Conservation (phyloP, 2,113 vertebrate genomes). For the mouse (Mus musculus) region GRCm39 chr1:168429501-168430000, state of each 20-base stretch:
- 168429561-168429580: neutral
- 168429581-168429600: neutral
- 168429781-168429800: neutral
- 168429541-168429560: neutral
- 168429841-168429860: neutral
- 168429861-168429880: neutral
- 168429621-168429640: constrained; percentile 20
- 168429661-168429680: constrained; percentile 47
- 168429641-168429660: neutral
- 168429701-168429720: neutral
- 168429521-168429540: neutral
- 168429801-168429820: too few species aligned
- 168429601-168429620: neutral
- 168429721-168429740: neutral
- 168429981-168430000: too few species aligned
- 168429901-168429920: too few species aligned
- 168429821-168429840: neutral
- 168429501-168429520: neutral
- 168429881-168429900: neutral
- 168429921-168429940: neutral
- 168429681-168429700: neutral
- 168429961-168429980: too few species aligned
- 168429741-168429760: neutral
- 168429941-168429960: neutral
- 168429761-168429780: constrained; percentile 30